These are phyloP conservation scores for Drosophila arawakana DNA, from an alignment of 1,140 invertebrate species.

Conservation along the genomic window DNA sequence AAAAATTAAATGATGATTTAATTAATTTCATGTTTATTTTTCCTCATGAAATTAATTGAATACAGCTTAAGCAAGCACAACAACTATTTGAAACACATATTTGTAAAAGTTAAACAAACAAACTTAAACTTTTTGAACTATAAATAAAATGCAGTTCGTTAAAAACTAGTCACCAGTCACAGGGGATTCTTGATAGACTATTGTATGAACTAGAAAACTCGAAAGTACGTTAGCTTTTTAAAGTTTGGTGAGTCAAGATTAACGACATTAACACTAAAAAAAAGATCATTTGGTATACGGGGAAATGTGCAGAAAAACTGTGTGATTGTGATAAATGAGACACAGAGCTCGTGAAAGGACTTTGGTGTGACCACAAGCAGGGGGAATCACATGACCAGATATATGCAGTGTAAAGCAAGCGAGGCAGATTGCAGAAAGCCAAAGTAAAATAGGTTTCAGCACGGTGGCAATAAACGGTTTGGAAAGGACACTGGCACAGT, in stretches of 20 bases:
- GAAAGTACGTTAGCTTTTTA: neutral
- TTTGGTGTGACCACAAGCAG: constrained; percentile 14
- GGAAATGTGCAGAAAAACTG: constrained; percentile 60
- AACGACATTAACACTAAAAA: constrained; percentile 28
- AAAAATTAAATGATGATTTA: no score
- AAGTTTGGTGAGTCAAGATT: constrained; percentile 30
- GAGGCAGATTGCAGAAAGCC: constrained; percentile 34
- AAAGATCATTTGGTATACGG: constrained; percentile 50
- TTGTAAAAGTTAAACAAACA: no score
- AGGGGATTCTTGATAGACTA: no score
- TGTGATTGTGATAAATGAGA: constrained; percentile 74
- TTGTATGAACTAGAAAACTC: no score
- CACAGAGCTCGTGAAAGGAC: constrained; percentile 46
- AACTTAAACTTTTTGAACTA: no score
- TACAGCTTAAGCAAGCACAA: no score
- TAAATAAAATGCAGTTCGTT: no score
- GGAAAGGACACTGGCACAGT: constrained; percentile 6
- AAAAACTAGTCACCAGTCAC: no score
- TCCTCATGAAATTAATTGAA: no score
- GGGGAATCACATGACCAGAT: constrained; percentile 22
- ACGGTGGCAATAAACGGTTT: constrained; percentile 57
- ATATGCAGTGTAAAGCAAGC: neutral
- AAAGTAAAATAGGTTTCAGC: constrained; percentile 60
- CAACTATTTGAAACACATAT: no score
- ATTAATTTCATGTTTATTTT: no score